Evolutionary conservation across 2,113 vertebrate genomes (phyloP), one percentile per base, ranked within the genome.

Genomic region (Nothocercus nigrocapillus): DNA sequence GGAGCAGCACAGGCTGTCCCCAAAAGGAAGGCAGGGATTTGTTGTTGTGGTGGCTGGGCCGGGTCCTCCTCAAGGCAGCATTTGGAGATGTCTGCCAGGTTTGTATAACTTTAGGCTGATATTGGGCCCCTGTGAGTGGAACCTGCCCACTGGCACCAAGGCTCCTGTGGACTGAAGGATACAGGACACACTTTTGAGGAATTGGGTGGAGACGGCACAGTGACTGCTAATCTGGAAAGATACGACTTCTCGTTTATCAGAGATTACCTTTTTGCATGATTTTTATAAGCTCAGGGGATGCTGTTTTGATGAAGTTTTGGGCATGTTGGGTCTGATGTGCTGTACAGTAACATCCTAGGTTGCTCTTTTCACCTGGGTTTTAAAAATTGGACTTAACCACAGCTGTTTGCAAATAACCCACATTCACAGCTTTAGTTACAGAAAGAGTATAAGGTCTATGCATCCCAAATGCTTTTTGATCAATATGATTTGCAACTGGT

Each of bases 21-120:
- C 62, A 42, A 40, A 40, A 68, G 80, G 40, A 40, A 68, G 80
- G 19, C 36, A 42, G 12, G 51, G 20, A 15, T 45, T 74, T 68
- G 20, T 34, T 21, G 40, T 30, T 58, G 13, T 1, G 9, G 28
- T 25, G n/a, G 27, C 10, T 21, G 69, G 45, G 40, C 78, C 40
- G 34, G 62, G 47, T 45, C 34, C 34, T 58, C 27, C 36, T 53
- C 70, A 22, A 58, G 27, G 15, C 4, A 1, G 12, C n/a, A 18
- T 28, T 28, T 36, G n/a, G 61, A 92, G 42, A 40, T 27, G 14
- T 6, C 3, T 32, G 32, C 13, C 32, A 32, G 44, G 68, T 42
- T 1, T 42, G 5, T 5, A 42, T n/a, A 19, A 56, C 16, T 0
- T 1, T 13, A 16, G 11, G 21, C 34, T 42, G 70, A 24, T 49